phyloP scores from a whole-genome alignment of 2,888 invertebrate species.

The Acleris literana region DNA sequence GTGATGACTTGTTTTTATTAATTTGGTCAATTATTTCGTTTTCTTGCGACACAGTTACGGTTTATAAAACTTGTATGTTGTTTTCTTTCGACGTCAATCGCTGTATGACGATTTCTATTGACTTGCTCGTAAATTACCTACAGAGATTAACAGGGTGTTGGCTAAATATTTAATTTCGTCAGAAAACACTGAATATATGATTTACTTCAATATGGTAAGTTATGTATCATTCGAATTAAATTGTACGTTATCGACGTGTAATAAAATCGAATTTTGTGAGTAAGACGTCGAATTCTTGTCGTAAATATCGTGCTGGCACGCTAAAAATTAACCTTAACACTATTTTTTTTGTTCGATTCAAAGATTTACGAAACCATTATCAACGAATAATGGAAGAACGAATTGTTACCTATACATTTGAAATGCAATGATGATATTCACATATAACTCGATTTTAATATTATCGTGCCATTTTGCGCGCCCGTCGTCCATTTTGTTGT shows the following conservation, averaged over 20 bases:
- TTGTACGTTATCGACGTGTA: background rate
- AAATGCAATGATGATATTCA: constrained; percentile 16
- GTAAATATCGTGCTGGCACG: constrained; percentile 14
- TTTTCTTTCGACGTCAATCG: too few species aligned
- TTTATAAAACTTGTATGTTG: too few species aligned
- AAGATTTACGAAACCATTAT: constrained; percentile 21
- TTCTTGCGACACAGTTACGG: too few species aligned
- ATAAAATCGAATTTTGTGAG: constrained; percentile 7
- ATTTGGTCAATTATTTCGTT: too few species aligned
- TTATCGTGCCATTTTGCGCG: constrained; percentile 31
- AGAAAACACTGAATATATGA: too few species aligned
- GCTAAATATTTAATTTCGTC: too few species aligned
- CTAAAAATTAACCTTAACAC: background rate
- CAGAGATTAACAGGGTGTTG: too few species aligned
- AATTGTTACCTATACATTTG: constrained; percentile 23
- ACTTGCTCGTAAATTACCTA: too few species aligned
- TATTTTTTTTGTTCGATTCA: background rate
- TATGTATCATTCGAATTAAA: too few species aligned
- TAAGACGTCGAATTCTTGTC: background rate
- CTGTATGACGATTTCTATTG: too few species aligned
- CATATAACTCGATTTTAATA: background rate
- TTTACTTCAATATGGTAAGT: too few species aligned
- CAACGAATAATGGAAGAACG: background rate
- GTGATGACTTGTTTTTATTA: too few species aligned
- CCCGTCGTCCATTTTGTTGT: constrained; percentile 43